Conservation (phyloP, 2,888 invertebrate species). For the Macroteleia sp. region DNA sequence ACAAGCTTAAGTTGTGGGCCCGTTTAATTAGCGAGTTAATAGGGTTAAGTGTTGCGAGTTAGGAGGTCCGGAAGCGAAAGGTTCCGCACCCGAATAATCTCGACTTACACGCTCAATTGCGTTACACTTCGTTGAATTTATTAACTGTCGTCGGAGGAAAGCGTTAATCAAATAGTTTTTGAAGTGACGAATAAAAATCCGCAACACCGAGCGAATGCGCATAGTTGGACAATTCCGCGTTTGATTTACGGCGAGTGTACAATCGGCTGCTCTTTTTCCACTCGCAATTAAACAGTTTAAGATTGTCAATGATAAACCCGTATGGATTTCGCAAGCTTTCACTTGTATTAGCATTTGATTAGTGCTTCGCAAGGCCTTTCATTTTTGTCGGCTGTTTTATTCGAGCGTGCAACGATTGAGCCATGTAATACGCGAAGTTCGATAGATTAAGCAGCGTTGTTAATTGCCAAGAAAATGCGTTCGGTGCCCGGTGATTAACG, state of each 20-base stretch:
- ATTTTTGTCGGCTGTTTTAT: conserved; percentile 25
- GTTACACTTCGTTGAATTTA: not conserved
- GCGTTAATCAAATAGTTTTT: not conserved
- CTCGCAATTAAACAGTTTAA: conserved; percentile 13
- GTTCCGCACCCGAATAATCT: conserved; percentile 50
- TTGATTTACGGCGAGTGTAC: not conserved
- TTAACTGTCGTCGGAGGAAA: not conserved
- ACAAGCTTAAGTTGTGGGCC: conserved; percentile 61
- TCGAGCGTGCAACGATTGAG: conserved; percentile 18
- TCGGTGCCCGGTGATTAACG: conserved; percentile 52
- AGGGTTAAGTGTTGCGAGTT: conserved; percentile 73
- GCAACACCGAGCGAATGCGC: not conserved
- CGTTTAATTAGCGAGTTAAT: conserved; percentile 73
- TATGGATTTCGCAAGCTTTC: conserved; percentile 35
- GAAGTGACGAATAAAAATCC: not conserved
- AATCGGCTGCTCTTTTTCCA: not conserved
- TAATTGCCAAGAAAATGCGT: conserved; percentile 52
- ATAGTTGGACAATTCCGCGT: not conserved
- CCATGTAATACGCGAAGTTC: conserved; percentile 32
- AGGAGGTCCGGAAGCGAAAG: conserved; percentile 69
- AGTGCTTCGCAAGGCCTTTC: conserved; percentile 24
- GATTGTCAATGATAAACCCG: conserved; percentile 26
- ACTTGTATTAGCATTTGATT: conserved; percentile 31
- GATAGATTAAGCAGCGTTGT: conserved; percentile 44
- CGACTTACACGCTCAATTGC: not conserved